A percentile compares a stretch with the other conserved stretches of the same genome.
These are phyloP conservation scores for Saturnia pavonia DNA, from an alignment of 2,888 invertebrate species.

Conservation along the genomic window DNA sequence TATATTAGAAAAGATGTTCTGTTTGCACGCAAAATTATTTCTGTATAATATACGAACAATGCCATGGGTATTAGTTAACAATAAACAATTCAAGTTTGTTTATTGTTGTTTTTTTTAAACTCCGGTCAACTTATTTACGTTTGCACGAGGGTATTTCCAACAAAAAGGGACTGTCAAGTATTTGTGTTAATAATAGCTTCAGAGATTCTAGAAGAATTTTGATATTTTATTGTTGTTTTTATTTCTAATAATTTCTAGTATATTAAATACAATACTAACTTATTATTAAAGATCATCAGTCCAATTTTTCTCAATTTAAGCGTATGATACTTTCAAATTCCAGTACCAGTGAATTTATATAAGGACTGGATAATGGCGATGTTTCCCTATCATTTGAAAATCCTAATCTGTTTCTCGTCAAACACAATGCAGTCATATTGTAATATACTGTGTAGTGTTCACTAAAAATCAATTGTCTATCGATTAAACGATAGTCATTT, in stretches of 20 bases:
- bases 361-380: no score
- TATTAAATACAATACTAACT: not conserved
- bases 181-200: not conserved
- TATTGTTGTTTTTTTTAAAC: slow-evolving; percentile 11
- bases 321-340: not conserved
- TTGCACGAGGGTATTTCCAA: slow-evolving; percentile 41
- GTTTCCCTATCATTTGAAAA: no score
- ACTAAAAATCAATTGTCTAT: no score
- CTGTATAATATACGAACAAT: not conserved
- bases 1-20: not conserved
- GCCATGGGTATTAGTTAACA: not conserved
- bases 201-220: not conserved
- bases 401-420: no score
- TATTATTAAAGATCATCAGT: not conserved
- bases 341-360: no score
- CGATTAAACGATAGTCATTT: no score
- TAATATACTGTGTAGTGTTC: no score
- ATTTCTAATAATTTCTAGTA: not conserved
- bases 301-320: not conserved
- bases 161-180: slow-evolving; percentile 51
- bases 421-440: no score
- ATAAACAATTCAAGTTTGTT: not conserved
- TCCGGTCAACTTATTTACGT: slow-evolving; percentile 44
- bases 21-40: not conserved
- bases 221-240: not conserved